A percentile compares a stretch with the other conserved stretches of the same genome.
phyloP scores from a whole-genome alignment of 2,888 invertebrate genomes.

The Diadromus collaris region DNA sequence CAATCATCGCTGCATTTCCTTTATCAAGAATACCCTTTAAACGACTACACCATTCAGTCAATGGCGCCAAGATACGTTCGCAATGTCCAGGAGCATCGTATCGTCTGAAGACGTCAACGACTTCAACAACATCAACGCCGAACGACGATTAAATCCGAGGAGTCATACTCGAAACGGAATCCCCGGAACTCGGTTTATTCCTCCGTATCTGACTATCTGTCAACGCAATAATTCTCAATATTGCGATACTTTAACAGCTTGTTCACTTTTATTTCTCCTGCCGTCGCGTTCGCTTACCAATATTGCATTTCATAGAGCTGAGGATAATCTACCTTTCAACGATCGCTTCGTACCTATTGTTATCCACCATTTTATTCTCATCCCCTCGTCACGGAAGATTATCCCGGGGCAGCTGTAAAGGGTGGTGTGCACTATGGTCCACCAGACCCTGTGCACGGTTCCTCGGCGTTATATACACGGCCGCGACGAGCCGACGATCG shows the following conservation, averaged over 20 bases:
- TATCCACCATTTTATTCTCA: conserved; percentile 39
- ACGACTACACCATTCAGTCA: not conserved
- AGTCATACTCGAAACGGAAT: not conserved
- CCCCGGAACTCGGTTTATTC: not conserved
- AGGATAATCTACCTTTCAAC: conserved; percentile 27
- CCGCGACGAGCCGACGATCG: conserved; percentile 41
- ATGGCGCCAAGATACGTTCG: not conserved
- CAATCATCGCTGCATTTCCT: not conserved
- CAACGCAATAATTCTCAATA: not conserved
- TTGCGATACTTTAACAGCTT: conserved; percentile 15
- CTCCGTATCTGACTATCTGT: not conserved
- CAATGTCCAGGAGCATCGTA: not conserved
- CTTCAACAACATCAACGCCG: not conserved
- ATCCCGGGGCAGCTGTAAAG: conserved; percentile 42
- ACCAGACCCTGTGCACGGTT: conserved; percentile 16
- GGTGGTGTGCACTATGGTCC: conserved; percentile 8
- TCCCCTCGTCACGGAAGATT: conserved; percentile 43
- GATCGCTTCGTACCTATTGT: conserved; percentile 46
- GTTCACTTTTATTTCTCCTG: not conserved
- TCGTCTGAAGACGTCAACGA: not conserved
- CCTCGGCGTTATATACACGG: conserved; percentile 28
- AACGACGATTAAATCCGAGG: not conserved
- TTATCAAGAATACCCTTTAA: not conserved
- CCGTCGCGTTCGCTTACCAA: not conserved
- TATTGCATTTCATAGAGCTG: conserved; percentile 24